These are phyloP conservation scores for Carposina sasakii DNA, from an alignment of 1,140 invertebrate species.

Conservation along the genomic window DNA sequence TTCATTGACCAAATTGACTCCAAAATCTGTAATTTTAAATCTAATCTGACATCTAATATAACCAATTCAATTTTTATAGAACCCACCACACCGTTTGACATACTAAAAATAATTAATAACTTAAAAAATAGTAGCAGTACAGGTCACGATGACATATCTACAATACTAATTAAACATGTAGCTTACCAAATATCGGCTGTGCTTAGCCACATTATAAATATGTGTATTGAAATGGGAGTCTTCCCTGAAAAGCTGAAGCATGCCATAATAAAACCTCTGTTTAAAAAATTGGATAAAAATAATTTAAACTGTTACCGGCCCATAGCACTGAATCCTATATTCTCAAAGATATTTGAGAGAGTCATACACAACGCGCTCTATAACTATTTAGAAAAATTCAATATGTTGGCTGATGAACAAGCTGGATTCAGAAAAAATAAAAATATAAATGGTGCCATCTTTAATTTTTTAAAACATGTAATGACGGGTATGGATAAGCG, in stretches of 20 bases:
- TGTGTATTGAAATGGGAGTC: background rate
- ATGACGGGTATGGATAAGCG: background rate
- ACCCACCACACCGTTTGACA: background rate
- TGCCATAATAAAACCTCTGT: background rate
- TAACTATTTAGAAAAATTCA: background rate
- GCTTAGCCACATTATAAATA: background rate
- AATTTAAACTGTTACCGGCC: background rate
- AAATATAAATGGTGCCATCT: background rate
- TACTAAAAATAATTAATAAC: background rate
- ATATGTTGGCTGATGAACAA: background rate
- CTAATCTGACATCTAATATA: too few species aligned
- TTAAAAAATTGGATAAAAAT: background rate
- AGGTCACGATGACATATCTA: conserved; percentile 1
- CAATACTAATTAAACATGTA: background rate
- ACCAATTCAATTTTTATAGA: background rate
- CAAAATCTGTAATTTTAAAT: too few species aligned
- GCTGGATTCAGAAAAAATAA: background rate
- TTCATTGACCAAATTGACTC: too few species aligned
- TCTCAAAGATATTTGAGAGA: background rate
- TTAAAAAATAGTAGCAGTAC: background rate
- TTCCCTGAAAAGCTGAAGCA: conserved; percentile 1
- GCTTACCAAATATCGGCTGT: background rate
- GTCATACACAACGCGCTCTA: background rate
- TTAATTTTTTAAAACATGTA: background rate
- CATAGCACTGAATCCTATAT: background rate